Evolutionary conservation across 1,140 invertebrate species (phyloP), one percentile per base, ranked within the genome.

Genomic region (Cotesia glomerata): DNA sequence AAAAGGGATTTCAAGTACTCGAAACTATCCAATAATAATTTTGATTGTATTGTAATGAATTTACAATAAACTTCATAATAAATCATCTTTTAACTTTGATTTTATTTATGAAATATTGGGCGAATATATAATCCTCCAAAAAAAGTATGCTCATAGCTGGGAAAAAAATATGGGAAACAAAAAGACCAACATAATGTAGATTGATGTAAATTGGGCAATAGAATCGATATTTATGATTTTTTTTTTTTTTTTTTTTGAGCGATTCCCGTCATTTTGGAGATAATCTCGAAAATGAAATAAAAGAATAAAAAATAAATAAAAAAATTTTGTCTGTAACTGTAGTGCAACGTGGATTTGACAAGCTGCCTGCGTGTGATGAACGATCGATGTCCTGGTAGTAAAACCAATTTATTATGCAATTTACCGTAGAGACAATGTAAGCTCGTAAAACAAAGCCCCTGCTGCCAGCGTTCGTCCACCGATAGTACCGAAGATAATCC

Each of bases 371-470:
- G 26, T 71, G 64, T 71, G 70, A 71, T 71, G 70, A 71, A 71
- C 70, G 70, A 71, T 65, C 70, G 45, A 39, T 71, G 70, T 71
- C 70, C 35, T 49, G 70, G 62, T 45, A 65, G 36, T 71, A 71
- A 71, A 71, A 56, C 59, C 70, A 71, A 71, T 71, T 71, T 71
- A 71, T 71, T 71, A 71, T 71, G 70, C 58, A 75, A 79, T 79
- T 78, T 77, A 77, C 73, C 74, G 36, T 73, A 69, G 63, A 72
- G 71, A 75, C 54, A 72, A 64, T 73, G 65, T 64, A 73, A 72
- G 70, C 69, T 77, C 75, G 73, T 77, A 79, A 77, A 79, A 79
- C 71, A 76, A 77, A 76, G 71, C 75, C 62, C 64, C 70, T 58
- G 54, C 16, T 51, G 34, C 56, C 36, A 26, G 56, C 63, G 70